phyloP scores from a whole-genome alignment of 2,797 vertebrate genomes.

The Onychomys arenicola region DNA sequence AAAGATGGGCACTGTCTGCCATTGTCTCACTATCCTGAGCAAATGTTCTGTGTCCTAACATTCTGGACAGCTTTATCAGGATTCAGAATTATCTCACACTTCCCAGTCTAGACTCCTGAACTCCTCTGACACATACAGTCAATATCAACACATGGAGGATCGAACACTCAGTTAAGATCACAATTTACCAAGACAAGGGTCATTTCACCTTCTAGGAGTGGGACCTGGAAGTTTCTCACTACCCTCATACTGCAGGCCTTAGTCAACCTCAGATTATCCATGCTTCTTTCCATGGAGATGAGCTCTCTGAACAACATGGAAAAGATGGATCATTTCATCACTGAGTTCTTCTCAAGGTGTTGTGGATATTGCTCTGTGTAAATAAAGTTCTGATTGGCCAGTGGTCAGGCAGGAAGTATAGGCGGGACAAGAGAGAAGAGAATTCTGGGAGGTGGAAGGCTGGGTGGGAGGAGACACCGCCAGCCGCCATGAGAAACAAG shows the following conservation, averaged over 20 bases:
- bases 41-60: neutral
- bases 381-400: no score
- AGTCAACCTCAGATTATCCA: neutral
- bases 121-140: neutral
- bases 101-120: neutral
- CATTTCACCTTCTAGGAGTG: neutral
- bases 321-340: neutral
- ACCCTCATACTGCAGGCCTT: neutral
- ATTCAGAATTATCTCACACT: no score
- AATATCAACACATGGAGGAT: no score
- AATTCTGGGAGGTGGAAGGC: no score
- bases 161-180: neutral
- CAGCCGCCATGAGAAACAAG: no score
- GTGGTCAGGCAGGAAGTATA: no score
- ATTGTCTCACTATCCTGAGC: neutral
- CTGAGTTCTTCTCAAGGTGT: neutral
- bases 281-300: neutral
- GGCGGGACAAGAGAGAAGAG: no score
- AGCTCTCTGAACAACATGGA: neutral
- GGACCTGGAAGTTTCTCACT: neutral
- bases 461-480: no score
- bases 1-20: neutral
- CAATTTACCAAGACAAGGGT: neutral
- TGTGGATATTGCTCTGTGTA: no score
- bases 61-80: neutral